phyloP scores from a whole-genome alignment of 2,888 invertebrate species.

The Mythimna ferrago region DNA sequence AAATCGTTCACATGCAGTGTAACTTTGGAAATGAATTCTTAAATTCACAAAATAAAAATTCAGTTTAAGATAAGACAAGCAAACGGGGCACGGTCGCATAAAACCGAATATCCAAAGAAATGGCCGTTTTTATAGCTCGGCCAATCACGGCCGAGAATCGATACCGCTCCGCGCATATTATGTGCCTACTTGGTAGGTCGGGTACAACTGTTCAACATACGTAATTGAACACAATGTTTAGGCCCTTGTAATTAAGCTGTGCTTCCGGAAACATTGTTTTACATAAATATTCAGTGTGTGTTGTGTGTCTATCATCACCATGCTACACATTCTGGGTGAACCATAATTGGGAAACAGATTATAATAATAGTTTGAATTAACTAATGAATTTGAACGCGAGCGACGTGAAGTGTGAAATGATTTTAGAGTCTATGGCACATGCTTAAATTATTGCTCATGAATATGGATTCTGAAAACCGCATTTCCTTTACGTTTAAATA shows the following conservation, averaged over 20 bases:
- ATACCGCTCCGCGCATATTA: slow-evolving; percentile 41
- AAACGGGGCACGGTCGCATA: slow-evolving; percentile 38
- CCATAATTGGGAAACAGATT: slow-evolving; percentile 57
- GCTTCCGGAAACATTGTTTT: slow-evolving; percentile 45
- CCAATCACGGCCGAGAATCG: slow-evolving; percentile 51
- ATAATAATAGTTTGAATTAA: slow-evolving; percentile 51
- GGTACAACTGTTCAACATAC: slow-evolving; percentile 26
- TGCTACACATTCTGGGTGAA: slow-evolving; percentile 12
- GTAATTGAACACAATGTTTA: slow-evolving; percentile 45
- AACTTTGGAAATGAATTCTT: neutral
- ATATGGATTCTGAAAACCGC: slow-evolving; percentile 35
- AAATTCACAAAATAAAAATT: slow-evolving; percentile 30
- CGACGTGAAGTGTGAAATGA: slow-evolving; percentile 31
- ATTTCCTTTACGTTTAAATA: slow-evolving; percentile 24
- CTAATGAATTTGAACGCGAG: slow-evolving; percentile 45
- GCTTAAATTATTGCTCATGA: slow-evolving; percentile 41
- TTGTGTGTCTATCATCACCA: slow-evolving; percentile 42
- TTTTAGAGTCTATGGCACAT: slow-evolving; percentile 43
- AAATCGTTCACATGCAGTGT: neutral
- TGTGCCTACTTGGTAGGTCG: slow-evolving; percentile 28
- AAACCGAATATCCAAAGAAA: slow-evolving; percentile 51
- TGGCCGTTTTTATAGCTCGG: slow-evolving; percentile 49
- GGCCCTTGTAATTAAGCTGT: slow-evolving; percentile 44
- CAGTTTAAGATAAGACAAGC: slow-evolving; percentile 34
- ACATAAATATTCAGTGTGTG: slow-evolving; percentile 58